Conservation (phyloP, 2,888 invertebrate species). For the Tricholauxania praeusta region DNA sequence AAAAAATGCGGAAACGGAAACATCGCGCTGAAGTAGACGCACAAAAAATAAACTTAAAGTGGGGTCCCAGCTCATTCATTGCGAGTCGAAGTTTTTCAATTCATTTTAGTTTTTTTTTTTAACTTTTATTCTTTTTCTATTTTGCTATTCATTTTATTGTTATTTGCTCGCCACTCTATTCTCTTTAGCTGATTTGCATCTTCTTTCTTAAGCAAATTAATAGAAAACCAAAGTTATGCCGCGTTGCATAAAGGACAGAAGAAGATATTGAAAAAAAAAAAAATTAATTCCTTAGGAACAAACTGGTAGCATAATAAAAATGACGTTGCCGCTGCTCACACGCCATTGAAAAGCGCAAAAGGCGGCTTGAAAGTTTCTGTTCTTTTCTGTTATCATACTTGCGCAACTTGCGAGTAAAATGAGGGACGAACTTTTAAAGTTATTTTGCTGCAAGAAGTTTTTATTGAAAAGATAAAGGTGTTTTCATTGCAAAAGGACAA, state of each 20-base stretch:
- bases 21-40: slow-evolving; percentile 18
- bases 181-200: slow-evolving; percentile 29
- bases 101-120: neutral
- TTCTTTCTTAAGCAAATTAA: slow-evolving; percentile 34
- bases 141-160: slow-evolving; percentile 1
- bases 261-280: neutral
- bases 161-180: neutral
- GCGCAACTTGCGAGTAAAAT: neutral
- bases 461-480: slow-evolving; percentile 22
- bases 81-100: neutral
- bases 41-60: neutral
- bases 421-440: slow-evolving; percentile 26
- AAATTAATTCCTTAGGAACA: neutral
- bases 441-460: slow-evolving; percentile 25
- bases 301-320: neutral
- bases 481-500: slow-evolving; percentile 15
- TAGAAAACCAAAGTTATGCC: slow-evolving; percentile 32
- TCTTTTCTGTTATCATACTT: neutral
- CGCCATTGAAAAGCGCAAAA: slow-evolving; percentile 9
- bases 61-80: too few species aligned
- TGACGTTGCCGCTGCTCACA: slow-evolving; percentile 9
- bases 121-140: neutral
- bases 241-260: neutral
- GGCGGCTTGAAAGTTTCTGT: neutral
- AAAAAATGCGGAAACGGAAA: slow-evolving; percentile 26